Percentiles rank a stretch among this genome's conserved stretches.
phyloP scores from a whole-genome alignment of 1,140 invertebrate genomes.

The Drosophila seguyi region DNA sequence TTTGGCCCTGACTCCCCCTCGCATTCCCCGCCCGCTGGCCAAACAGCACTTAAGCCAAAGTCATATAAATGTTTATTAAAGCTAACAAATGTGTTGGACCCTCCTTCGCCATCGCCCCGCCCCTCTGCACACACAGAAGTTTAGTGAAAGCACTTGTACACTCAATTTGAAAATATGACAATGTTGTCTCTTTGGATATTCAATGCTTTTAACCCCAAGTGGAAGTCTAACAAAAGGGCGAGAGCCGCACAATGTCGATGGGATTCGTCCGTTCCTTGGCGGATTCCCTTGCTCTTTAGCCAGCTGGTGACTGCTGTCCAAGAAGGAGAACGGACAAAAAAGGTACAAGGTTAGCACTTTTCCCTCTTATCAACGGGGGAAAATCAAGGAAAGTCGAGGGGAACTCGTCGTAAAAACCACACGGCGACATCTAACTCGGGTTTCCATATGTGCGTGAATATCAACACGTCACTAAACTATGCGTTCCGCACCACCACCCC shows the following conservation, averaged over 20 bases:
- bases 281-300: slow-evolving; percentile 29
- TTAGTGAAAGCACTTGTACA: slow-evolving; percentile 60
- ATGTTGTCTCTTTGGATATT: slow-evolving; percentile 77
- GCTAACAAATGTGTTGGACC: slow-evolving; percentile 65
- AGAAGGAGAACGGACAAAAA: slow-evolving; percentile 13
- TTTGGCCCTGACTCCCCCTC: slow-evolving; percentile 28
- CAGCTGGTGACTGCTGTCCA: slow-evolving; percentile 41
- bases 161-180: slow-evolving; percentile 82
- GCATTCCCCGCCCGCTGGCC: background rate
- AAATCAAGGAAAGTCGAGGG: slow-evolving; percentile 13
- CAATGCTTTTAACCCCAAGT: slow-evolving; percentile 75
- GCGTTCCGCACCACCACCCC: background rate
- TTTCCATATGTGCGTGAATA: slow-evolving; percentile 58
- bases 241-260: slow-evolving; percentile 52
- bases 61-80: slow-evolving; percentile 82
- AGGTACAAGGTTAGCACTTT: slow-evolving; percentile 75
- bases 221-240: slow-evolving; percentile 39
- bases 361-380: slow-evolving; percentile 45
- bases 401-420: slow-evolving; percentile 52
- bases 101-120: background rate
- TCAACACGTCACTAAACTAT: slow-evolving; percentile 56
- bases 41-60: slow-evolving; percentile 65
- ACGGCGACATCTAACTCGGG: slow-evolving; percentile 54
- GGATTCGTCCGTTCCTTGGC: slow-evolving; percentile 21
- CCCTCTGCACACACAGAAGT: slow-evolving; percentile 21